Evolutionary conservation across 2,113 vertebrate species (phyloP).

Genomic region (Pangasianodon hypophthalmus): DNA sequence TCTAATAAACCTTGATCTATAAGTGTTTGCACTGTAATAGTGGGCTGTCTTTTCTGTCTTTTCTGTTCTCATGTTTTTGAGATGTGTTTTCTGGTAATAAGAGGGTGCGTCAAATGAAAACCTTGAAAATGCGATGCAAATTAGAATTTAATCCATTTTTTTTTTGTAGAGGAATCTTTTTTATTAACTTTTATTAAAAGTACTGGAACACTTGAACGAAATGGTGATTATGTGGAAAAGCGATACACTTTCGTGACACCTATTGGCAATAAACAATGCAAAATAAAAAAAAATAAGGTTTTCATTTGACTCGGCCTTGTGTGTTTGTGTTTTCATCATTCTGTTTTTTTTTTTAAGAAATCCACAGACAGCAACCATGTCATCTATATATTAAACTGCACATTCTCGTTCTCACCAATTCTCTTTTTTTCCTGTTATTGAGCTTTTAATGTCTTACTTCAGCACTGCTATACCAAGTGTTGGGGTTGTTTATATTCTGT

Average conservation of each 20-base stretch:
- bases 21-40: slow-evolving; percentile 10
- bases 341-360: background rate
- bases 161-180: background rate
- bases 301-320: background rate
- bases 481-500: background rate
- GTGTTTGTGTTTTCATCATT: background rate
- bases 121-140: background rate
- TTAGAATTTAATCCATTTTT: background rate
- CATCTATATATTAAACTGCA: background rate
- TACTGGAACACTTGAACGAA: background rate
- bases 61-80: background rate
- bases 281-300: background rate
- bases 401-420: background rate
- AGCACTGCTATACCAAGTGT: background rate
- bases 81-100: background rate
- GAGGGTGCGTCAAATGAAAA: background rate
- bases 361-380: background rate
- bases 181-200: background rate
- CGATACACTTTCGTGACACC: background rate
- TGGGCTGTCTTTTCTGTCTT: background rate
- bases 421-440: background rate
- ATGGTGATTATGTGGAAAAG: background rate
- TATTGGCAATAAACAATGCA: background rate
- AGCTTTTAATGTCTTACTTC: background rate
- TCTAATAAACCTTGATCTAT: slow-evolving; percentile 30